Evolutionary conservation across 2,888 invertebrate species (phyloP).

Genomic region (Hybos culiciformis): DNA sequence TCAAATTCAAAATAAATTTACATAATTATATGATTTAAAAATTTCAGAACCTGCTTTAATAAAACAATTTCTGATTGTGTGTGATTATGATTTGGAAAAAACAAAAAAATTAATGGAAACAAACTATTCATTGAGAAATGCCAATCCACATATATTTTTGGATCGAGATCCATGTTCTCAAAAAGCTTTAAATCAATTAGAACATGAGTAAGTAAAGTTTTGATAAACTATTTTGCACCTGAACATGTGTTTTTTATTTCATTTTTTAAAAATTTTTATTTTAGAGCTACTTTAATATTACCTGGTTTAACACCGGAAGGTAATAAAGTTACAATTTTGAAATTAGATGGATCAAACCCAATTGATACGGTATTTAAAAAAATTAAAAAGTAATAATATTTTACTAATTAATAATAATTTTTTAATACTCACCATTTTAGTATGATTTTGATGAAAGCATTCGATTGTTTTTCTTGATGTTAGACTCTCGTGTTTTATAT

Average conservation of each 20-base stretch:
- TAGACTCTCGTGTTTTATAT: slow-evolving; percentile 46
- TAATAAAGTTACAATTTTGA: neutral
- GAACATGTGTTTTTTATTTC: too few relatives aligned
- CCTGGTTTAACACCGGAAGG: neutral
- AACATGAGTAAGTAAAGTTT: neutral
- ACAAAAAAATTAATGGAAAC: slow-evolving; percentile 14
- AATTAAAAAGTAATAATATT: neutral
- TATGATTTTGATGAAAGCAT: slow-evolving; percentile 51
- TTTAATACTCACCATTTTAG: slow-evolving; percentile 18
- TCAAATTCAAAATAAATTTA: neutral
- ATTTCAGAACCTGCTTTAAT: slow-evolving; percentile 24
- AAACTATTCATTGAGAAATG: slow-evolving; percentile 33
- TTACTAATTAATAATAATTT: neutral
- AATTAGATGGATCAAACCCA: neutral
- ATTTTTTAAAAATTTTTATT: too few relatives aligned
- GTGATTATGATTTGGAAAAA: slow-evolving; percentile 13
- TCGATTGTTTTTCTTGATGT: slow-evolving; percentile 58
- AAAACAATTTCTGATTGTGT: slow-evolving; percentile 14
- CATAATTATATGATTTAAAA: neutral
- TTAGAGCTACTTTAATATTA: neutral
- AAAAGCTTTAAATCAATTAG: neutral
- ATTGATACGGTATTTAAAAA: neutral
- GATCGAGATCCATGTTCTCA: slow-evolving; percentile 30
- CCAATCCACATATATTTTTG: slow-evolving; percentile 36
- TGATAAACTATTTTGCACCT: neutral